Conservation (phyloP, 2,888 invertebrate species). For the Drosophila atroscutellata region DNA sequence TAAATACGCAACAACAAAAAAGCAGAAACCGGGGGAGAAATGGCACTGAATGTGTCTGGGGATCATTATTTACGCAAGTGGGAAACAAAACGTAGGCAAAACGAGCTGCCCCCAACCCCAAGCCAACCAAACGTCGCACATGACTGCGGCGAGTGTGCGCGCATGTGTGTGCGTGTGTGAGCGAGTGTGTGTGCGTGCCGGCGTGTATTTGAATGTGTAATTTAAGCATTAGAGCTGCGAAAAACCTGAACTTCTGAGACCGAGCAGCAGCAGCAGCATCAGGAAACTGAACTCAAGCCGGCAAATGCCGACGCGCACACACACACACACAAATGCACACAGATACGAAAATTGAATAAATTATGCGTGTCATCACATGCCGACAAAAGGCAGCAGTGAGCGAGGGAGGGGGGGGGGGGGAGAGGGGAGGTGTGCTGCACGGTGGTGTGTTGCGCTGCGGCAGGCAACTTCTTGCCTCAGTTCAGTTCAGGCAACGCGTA, state of each 20-base stretch:
- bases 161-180: conserved; percentile 24
- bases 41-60: conserved; percentile 73
- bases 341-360: conserved; percentile 78
- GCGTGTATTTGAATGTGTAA: conserved; percentile 75
- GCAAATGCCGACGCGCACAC: conserved; percentile 38
- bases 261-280: conserved; percentile 30
- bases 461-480: conserved; percentile 29
- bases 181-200: conserved; percentile 39
- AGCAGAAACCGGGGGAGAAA: conserved; percentile 17
- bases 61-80: conserved; percentile 82
- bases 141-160: conserved; percentile 68
- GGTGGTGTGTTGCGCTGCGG: conserved; percentile 5
- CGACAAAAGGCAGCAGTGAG: conserved; percentile 33
- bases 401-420: neutral
- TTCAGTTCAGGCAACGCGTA: conserved; percentile 5
- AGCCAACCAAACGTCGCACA: conserved; percentile 69
- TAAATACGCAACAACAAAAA: conserved; percentile 65
- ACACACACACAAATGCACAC: conserved; percentile 24
- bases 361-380: conserved; percentile 82
- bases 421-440: neutral
- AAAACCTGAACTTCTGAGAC: conserved; percentile 66
- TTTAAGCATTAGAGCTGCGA: conserved; percentile 79
- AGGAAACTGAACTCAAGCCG: conserved; percentile 35
- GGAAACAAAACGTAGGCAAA: conserved; percentile 79
- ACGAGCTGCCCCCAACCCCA: conserved; percentile 18